Base-by-base conservation (phyloP, 2,888 invertebrate species). In the Metopia argyrocephala region DNA sequence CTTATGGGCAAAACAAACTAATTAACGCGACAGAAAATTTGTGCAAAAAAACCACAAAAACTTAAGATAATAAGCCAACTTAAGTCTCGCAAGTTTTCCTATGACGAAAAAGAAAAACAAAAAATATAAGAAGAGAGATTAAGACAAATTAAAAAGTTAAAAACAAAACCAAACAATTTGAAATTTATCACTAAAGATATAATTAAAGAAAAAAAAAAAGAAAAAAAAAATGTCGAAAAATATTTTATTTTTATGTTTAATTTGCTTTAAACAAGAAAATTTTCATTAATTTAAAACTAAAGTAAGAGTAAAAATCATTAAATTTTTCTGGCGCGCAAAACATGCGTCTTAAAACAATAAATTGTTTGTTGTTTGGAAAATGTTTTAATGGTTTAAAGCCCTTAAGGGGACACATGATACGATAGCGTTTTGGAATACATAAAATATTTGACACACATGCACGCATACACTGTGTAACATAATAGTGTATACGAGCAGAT, bases 11-110 rank as follows among this genome's bases (percentile, higher is more conserved):
- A 45, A 66, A 12, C 38, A 56, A 66, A 45, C 66, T 66, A 56
- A 66, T 66, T 66, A 66, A 56, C 38, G 18, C 7, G 31, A 54
- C 54, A 45, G 15, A 18, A 27, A 28, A n/a, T n/a, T 28, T 6
- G 15, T 15, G 27, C 25, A 25, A 18, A 48, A 12, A 48, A 5
- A 1, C 12, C 2, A 48, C 23, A 12, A 54, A 23, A 54, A 12
- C 4, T 38, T 2, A 9, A 38, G 52, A 54, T 38, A 52, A 54
- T 54, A 38, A 54, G 54, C 31, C 23, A 62, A 46, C 45, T 45
- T 62, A 25, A 62, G 62, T 62, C 62, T 25, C n/a, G 25, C n/a
- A 62, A 62, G 46, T 62, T 25, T 25, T 15, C 15, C 12, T 31
- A 31, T 12, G 12, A 31, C 12, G 31, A 31, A 2, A 7, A 1